Evolutionary conservation across 2,797 vertebrate species (phyloP).

Genomic region (Diglossa cyanea): DNA sequence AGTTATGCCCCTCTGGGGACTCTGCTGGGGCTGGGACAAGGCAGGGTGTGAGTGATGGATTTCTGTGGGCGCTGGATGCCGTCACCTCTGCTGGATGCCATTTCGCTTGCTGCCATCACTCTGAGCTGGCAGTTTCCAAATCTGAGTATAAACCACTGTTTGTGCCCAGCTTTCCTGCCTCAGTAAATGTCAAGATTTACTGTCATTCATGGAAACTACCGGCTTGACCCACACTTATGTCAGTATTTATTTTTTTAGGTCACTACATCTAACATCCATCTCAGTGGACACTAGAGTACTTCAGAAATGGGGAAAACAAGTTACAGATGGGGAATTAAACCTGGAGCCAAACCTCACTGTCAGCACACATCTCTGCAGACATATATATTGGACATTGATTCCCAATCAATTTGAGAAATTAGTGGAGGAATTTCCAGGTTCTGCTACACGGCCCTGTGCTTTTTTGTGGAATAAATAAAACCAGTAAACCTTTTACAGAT

Average conservation of each 20-base stretch:
- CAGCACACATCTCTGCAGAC: background rate
- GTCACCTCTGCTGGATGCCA: background rate
- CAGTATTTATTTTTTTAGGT: constrained; percentile 1
- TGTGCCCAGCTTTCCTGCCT: background rate
- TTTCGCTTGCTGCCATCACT: background rate
- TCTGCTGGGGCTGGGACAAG: background rate
- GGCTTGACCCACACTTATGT: background rate
- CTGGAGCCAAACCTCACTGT: background rate
- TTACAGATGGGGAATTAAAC: background rate
- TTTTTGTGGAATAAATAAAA: background rate
- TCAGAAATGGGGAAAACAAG: background rate
- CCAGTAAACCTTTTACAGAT: background rate
- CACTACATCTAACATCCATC: background rate
- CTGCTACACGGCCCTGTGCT: background rate
- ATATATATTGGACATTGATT: too few relatives aligned
- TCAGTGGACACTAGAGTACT: background rate
- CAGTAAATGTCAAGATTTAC: constrained; percentile 3
- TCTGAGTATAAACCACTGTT: background rate
- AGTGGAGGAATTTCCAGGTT: background rate
- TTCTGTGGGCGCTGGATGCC: background rate
- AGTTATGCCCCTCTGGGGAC: background rate
- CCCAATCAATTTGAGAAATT: background rate
- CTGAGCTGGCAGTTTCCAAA: background rate
- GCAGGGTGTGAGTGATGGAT: background rate
- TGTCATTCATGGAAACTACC: background rate